Evolutionary conservation across 2,113 vertebrate genomes (phyloP).

Genomic region (Oryzias celebensis): DNA sequence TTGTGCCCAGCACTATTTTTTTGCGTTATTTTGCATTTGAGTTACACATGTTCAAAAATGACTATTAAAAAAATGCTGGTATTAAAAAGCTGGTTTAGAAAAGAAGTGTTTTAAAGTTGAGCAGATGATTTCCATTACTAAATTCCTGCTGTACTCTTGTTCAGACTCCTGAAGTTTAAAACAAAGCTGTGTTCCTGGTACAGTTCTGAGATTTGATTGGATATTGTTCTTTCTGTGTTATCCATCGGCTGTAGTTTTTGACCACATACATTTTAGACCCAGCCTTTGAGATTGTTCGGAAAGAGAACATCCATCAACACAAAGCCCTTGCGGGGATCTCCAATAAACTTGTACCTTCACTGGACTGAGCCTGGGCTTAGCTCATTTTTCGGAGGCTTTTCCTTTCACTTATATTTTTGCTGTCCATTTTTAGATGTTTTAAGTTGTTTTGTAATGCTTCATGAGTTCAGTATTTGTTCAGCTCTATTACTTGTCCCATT

Average conservation of each 20-base stretch:
- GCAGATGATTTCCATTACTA: no score
- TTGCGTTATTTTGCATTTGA: no score
- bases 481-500: slow-evolving; percentile 70
- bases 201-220: background rate
- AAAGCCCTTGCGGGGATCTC: slow-evolving; percentile 49
- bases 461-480: slow-evolving; percentile 63
- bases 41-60: no score
- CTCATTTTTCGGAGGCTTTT: slow-evolving; percentile 41
- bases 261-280: slow-evolving; percentile 27
- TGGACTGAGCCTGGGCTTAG: slow-evolving; percentile 31
- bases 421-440: slow-evolving; percentile 63
- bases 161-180: background rate
- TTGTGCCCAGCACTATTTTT: no score
- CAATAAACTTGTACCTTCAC: slow-evolving; percentile 34
- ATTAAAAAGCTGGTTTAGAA: no score
- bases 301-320: slow-evolving; percentile 42
- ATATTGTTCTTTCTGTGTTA: slow-evolving; percentile 15
- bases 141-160: no score
- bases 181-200: slow-evolving; percentile 6
- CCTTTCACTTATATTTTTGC: slow-evolving; percentile 53
- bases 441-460: slow-evolving; percentile 59
- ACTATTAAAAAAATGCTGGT: no score
- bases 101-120: no score
- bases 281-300: slow-evolving; percentile 10
- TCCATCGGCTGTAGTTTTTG: slow-evolving; percentile 5